Conservation (phyloP, 2,113 vertebrate species). For the Epinephelus fuscoguttatus region DNA sequence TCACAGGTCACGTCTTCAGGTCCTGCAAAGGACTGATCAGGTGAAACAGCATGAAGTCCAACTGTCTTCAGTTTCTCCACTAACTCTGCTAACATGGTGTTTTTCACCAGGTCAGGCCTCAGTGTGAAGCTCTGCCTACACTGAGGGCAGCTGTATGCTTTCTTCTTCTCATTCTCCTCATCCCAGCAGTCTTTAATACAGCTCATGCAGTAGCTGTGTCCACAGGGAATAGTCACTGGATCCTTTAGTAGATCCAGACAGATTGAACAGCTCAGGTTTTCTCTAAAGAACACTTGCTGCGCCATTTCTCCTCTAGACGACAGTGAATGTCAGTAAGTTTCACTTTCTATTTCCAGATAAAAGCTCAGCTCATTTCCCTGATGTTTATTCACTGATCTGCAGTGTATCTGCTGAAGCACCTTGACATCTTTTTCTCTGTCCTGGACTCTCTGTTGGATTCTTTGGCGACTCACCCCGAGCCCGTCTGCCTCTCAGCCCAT, state of each 20-base stretch:
- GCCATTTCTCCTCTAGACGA: neutral
- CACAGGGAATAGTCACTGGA: conserved; percentile 40
- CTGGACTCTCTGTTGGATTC: conserved; percentile 4
- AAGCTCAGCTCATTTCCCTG: neutral
- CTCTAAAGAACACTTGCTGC: neutral
- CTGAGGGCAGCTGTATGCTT: conserved; percentile 27
- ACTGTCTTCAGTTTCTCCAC: neutral
- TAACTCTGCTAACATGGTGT: conserved; percentile 20
- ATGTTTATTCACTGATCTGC: rapidly evolving
- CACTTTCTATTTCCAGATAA: neutral
- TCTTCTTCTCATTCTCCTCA: neutral
- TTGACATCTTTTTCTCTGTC: neutral
- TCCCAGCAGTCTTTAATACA: conserved; percentile 25
- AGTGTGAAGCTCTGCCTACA: conserved; percentile 24
- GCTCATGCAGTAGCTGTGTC: conserved; percentile 14
- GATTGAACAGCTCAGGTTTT: conserved; percentile 4
- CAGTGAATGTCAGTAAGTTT: conserved; percentile 10
- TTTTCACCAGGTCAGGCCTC: conserved; percentile 39
- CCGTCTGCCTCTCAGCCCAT: neutral
- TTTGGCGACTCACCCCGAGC: neutral
- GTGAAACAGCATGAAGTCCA: neutral
- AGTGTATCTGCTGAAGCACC: neutral
- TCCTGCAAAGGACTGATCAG: conserved; percentile 11
- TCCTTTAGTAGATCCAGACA: conserved; percentile 14
- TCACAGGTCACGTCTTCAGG: conserved; percentile 44